Evolutionary conservation across 1,140 invertebrate species (phyloP).

Genomic region (Phortica variegata): DNA sequence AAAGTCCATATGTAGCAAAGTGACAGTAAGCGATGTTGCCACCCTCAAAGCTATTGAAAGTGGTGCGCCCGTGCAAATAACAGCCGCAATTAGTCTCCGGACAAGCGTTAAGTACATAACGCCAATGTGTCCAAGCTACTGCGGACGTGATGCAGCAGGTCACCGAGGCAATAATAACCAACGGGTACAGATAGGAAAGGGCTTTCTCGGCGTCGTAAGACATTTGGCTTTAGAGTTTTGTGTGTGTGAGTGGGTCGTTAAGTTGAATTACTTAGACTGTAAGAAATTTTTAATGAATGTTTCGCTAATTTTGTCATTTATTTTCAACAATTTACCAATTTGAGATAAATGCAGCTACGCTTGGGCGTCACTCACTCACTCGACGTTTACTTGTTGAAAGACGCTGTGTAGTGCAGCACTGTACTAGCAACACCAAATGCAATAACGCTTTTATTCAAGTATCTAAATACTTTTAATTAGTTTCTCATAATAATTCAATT

Average conservation of each 20-base stretch:
- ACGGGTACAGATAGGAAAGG: constrained; percentile 61
- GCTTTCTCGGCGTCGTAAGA: constrained; percentile 59
- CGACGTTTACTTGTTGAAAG: too few relatives aligned
- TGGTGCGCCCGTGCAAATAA: constrained; percentile 65
- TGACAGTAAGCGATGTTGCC: constrained; percentile 65
- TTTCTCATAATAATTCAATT: too few relatives aligned
- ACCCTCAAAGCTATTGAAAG: constrained; percentile 66
- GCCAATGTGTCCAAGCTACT: constrained; percentile 68
- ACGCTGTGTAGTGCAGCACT: too few relatives aligned
- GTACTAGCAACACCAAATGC: too few relatives aligned
- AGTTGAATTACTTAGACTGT: too few relatives aligned
- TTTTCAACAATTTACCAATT: too few relatives aligned
- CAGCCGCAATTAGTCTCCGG: constrained; percentile 67
- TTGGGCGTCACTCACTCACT: too few relatives aligned
- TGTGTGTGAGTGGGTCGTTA: constrained; percentile 8
- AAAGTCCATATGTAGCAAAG: constrained; percentile 63
- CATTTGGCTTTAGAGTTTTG: constrained; percentile 21
- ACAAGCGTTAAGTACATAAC: constrained; percentile 65
- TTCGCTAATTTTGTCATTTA: too few relatives aligned
- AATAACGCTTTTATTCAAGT: too few relatives aligned
- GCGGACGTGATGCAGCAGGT: constrained; percentile 62
- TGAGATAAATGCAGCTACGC: too few relatives aligned
- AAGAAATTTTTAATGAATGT: too few relatives aligned
- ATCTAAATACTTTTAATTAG: too few relatives aligned
- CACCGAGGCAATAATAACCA: constrained; percentile 58